Conservation (phyloP, 2,113 vertebrate genomes). For the Sula dactylatra region DNA sequence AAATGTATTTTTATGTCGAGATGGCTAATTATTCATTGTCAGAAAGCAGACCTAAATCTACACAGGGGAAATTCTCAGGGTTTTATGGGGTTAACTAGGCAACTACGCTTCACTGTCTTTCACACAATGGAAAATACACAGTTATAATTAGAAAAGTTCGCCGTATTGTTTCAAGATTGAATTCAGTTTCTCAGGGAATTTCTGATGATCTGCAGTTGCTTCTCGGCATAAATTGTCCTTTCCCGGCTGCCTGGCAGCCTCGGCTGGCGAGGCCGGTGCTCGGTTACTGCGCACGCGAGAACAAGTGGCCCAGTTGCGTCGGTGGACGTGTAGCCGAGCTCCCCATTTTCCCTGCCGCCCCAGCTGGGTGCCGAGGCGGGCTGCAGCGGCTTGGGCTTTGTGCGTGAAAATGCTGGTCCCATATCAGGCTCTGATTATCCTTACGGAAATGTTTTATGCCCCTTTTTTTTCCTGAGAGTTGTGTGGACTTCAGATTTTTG, state of each 20-base stretch:
- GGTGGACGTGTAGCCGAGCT: accelerated
- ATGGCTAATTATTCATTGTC: conserved; percentile 44
- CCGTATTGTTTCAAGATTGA: not conserved
- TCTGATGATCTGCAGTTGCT: not conserved
- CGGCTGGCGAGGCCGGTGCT: not conserved
- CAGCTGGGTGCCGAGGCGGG: not conserved
- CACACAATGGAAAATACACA: not conserved
- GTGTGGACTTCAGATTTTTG: not conserved
- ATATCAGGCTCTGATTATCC: not conserved
- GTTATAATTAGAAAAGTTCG: not conserved
- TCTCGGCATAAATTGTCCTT: not conserved
- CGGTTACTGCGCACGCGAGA: accelerated
- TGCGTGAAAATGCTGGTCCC: not conserved
- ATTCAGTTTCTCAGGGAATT: not conserved
- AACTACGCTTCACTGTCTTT: not conserved
- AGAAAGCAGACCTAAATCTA: not conserved
- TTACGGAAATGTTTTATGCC: not conserved
- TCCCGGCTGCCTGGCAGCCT: not conserved
- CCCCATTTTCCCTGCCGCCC: accelerated
- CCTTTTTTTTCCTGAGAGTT: not conserved
- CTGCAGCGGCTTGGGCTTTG: not conserved
- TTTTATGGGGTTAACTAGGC: not conserved
- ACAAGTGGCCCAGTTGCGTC: no score
- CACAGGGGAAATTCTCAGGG: not conserved
- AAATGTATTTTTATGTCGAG: conserved; percentile 40